phyloP scores from a whole-genome alignment of 2,888 invertebrate species.

The Standfussiana lucernea region DNA sequence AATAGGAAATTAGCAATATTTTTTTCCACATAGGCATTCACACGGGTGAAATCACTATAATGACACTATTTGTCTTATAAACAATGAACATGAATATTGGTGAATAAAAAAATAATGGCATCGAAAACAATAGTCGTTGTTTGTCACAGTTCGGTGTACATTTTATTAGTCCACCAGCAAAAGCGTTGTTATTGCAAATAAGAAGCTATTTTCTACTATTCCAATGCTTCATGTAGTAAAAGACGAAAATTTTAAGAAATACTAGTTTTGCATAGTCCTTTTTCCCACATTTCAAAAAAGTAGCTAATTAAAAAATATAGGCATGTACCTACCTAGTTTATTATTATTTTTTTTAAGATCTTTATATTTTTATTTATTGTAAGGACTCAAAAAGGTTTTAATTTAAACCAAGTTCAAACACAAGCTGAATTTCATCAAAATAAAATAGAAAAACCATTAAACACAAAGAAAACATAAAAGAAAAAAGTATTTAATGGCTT shows the following conservation, averaged over 20 bases:
- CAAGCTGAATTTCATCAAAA: background rate
- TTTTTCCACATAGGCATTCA: conserved; percentile 19
- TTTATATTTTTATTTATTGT: background rate
- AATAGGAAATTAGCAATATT: conserved; percentile 12
- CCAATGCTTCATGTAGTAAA: too few relatives aligned
- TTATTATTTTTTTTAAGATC: background rate
- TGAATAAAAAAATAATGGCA: conserved; percentile 11
- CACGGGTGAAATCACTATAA: conserved; percentile 26
- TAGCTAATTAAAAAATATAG: background rate
- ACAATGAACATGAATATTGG: conserved; percentile 17
- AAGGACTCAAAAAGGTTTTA: background rate
- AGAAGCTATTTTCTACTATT: background rate
- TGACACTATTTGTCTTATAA: conserved; percentile 14
- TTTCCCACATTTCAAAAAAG: background rate
- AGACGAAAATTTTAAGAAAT: background rate
- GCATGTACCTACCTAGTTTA: background rate
- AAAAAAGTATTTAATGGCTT: background rate
- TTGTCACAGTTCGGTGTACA: background rate
- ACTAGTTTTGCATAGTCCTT: too few relatives aligned
- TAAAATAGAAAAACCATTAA: background rate
- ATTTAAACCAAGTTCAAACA: background rate
- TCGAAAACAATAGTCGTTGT: conserved; percentile 26
- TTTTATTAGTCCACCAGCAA: background rate
- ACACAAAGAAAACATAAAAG: background rate
- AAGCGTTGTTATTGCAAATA: too few relatives aligned